Base-by-base conservation (phyloP, 2,797 vertebrate species). In the Podarcis lilfordi region DNA sequence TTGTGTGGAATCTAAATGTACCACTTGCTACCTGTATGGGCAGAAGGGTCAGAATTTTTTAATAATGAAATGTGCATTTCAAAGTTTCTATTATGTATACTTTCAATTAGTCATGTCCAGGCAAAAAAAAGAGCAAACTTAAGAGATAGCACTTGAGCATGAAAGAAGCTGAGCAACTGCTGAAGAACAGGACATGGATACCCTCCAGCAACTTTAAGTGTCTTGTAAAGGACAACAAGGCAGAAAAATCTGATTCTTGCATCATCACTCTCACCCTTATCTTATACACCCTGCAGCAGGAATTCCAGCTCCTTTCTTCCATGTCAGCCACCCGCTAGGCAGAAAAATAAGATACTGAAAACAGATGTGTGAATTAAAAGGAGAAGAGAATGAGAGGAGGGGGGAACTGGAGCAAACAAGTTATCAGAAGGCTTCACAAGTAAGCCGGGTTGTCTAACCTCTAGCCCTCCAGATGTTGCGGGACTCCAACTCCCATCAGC, bases 101-200 rank as follows among this genome's bases (percentile, higher is more conserved):
- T 85, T 81, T 75, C 59, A 85, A 89, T 89, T 80, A 81, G 82
- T 80, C 83, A 81, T 85, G 83, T 80, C 81, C 55, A 75, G 50
- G 35, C 77, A 68, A 59, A 15, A 9, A 79, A 40, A 68, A 66
- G 13, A 66, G 9, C 15, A 84, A 40, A 75, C 59, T n/a, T 25
- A 68, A 85, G 69, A 85, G 78, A 50, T 79, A 84, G 25, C 29
- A 66, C n/a, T 81, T 11, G 45, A 79, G 32, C 32, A 55, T 19
- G n/a, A 55, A 88, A 83, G n/a, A 29, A 89, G 7, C n/a, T 75
- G 78, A 85, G 32, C 77, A 66, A 55, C 77, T 32, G 59, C 37
- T 80, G 82, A n/a, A 74, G 55, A 80, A 85, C 29, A 80, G 83
- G 69, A 89, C 83, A 85, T 80, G 75, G 55, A 85, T 80, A 8